A percentile compares a stretch with the other conserved stretches of the same genome.
Evolutionary conservation across 2,797 vertebrate genomes (phyloP).

Genomic region (Scolopax bukidnonensis): DNA sequence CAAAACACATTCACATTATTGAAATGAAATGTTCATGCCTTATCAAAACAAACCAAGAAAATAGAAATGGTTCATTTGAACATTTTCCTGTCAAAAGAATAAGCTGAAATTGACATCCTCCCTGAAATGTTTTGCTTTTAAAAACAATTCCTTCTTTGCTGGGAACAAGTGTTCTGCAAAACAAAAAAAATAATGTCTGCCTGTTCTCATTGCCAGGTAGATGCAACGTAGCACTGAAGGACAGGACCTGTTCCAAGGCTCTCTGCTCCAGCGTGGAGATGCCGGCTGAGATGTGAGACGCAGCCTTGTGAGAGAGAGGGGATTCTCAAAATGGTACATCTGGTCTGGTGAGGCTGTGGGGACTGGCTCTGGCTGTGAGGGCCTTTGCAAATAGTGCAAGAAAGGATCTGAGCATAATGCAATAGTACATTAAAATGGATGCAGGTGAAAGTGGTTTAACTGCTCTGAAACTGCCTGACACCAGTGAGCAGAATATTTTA

Average conservation of each 20-base stretch:
- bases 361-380: not conserved
- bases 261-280: not conserved
- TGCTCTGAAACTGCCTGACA: not conserved
- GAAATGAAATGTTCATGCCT: slow-evolving; percentile 9
- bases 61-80: slow-evolving; percentile 31
- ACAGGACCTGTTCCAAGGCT: not conserved
- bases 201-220: not conserved
- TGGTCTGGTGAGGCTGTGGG: not conserved
- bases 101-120: not conserved
- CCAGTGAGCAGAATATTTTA: not conserved
- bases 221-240: not conserved
- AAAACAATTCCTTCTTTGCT: not conserved
- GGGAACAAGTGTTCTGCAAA: not conserved
- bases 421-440: not conserved
- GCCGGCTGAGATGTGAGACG: not conserved
- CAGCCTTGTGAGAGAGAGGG: not conserved
- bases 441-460: not conserved
- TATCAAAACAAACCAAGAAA: slow-evolving; percentile 37
- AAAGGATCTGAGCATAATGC: not conserved
- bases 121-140: not conserved
- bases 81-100: not conserved
- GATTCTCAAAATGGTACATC: not conserved
- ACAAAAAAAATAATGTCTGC: not conserved
- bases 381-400: not conserved
- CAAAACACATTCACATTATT: not conserved